Percentiles rank a stretch among this genome's conserved stretches.
These are phyloP conservation scores for Steinernema feltiae DNA, from an alignment of 1,140 invertebrate species.

Conservation along the genomic window DNA sequence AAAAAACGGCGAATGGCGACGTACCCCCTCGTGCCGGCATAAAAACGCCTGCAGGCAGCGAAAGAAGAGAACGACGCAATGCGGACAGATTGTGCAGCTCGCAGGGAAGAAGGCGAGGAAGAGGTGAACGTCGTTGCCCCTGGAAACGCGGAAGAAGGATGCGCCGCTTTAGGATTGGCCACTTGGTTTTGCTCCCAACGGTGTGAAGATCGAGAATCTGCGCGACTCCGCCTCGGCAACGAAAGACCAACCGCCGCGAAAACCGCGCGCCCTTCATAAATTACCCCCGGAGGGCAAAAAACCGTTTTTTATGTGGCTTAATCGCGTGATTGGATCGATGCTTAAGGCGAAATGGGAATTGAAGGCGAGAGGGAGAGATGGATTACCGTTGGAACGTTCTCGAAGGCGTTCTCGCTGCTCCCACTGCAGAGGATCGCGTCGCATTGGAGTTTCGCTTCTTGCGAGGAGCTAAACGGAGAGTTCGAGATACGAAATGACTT, in stretches of 20 bases:
- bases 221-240: background rate
- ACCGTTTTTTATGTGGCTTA: background rate
- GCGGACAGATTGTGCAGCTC: background rate
- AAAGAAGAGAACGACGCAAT: background rate
- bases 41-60: slow-evolving; percentile 4
- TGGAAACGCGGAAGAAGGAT: background rate
- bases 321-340: background rate
- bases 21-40: background rate
- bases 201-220: no score
- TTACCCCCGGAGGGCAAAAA: background rate
- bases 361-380: background rate
- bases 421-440: background rate
- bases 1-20: background rate
- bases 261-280: background rate
- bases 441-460: background rate
- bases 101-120: background rate
- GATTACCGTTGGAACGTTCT: slow-evolving; percentile 7
- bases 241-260: background rate
- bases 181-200: background rate
- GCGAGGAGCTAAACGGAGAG: background rate
- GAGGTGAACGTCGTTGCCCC: background rate
- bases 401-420: background rate
- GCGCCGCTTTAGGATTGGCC: background rate
- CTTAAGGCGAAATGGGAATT: background rate
- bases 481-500: background rate